phyloP scores from a whole-genome alignment of 1,140 invertebrate species.

The Pentalonia nigronervosa region DNA sequence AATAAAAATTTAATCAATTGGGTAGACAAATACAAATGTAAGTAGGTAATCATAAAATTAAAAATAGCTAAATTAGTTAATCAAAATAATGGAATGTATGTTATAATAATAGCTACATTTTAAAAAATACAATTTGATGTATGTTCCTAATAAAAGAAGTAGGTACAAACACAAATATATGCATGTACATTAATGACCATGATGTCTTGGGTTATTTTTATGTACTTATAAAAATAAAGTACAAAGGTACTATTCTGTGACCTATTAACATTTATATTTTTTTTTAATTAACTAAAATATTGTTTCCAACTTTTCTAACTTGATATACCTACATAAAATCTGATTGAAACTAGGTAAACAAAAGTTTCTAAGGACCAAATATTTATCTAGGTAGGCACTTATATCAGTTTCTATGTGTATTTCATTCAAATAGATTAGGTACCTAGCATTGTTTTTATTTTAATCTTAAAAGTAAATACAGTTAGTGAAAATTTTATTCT shows the following conservation, averaged over 20 bases:
- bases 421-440: neutral
- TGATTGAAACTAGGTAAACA: neutral
- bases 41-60: too few species aligned
- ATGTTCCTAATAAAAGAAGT: neutral
- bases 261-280: neutral
- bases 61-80: too few species aligned
- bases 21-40: too few species aligned
- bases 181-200: neutral
- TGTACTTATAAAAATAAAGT: too few species aligned
- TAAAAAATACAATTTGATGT: neutral
- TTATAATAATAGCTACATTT: too few species aligned
- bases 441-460: too few species aligned
- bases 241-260: too few species aligned
- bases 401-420: neutral
- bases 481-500: neutral
- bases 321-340: neutral
- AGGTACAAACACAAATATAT: neutral
- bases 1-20: too few species aligned
- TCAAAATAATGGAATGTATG: too few species aligned
- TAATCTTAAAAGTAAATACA: neutral
- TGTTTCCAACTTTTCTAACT: neutral
- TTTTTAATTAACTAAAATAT: neutral
- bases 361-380: neutral
- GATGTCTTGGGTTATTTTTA: neutral
- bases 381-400: neutral